Percentiles rank a stretch among this genome's conserved stretches.
phyloP scores from a whole-genome alignment of 2,888 invertebrate species.

The Tinea semifulvella region DNA sequence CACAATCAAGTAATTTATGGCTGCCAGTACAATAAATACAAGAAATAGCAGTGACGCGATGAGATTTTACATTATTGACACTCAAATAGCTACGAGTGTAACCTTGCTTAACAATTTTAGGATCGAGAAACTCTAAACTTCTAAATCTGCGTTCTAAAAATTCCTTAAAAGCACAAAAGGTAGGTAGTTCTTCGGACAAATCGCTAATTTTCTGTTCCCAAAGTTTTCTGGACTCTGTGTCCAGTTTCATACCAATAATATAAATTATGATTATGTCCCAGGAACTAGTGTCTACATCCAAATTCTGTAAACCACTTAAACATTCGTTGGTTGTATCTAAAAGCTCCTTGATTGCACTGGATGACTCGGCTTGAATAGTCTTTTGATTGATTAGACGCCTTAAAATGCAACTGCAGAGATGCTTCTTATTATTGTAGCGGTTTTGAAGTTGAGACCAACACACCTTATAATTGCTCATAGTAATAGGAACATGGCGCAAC shows the following conservation, averaged over 20 bases:
- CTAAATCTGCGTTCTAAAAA: neutral
- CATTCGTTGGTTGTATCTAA: conserved; percentile 15
- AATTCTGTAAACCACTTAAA: conserved; percentile 11
- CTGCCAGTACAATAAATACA: neutral
- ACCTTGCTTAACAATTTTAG: neutral
- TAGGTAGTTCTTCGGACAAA: neutral
- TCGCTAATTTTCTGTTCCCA: neutral
- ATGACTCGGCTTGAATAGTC: conserved; percentile 1
- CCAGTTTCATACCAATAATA: neutral
- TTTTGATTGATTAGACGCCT: conserved; percentile 10
- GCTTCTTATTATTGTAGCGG: conserved; percentile 9
- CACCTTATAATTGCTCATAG: neutral
- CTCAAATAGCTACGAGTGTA: neutral
- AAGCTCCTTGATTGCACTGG: conserved; percentile 7
- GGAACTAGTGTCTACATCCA: conserved; percentile 7
- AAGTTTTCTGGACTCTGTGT: neutral
- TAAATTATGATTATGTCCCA: conserved; percentile 12
- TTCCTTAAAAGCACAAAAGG: neutral
- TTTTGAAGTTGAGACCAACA: conserved; percentile 11
- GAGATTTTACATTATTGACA: neutral
- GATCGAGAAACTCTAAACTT: neutral
- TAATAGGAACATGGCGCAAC: neutral
- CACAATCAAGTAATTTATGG: neutral
- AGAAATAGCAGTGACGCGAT: neutral
- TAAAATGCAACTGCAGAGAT: conserved; percentile 12